These are phyloP conservation scores for Rosalia funebris DNA, from an alignment of 2,888 invertebrate genomes.

Conservation along the genomic window DNA sequence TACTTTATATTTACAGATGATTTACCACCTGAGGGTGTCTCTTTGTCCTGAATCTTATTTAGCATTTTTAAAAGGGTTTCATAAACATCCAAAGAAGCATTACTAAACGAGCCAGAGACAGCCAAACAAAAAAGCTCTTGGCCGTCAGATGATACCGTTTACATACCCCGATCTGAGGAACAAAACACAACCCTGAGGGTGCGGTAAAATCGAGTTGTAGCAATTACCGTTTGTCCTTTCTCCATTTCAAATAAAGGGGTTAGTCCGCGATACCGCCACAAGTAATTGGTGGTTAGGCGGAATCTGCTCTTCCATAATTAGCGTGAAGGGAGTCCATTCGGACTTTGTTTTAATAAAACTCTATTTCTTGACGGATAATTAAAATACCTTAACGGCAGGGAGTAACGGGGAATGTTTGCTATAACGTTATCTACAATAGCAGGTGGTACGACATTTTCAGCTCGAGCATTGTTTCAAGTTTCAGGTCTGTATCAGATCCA, in stretches of 20 bases:
- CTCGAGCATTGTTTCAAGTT: slow-evolving; percentile 6
- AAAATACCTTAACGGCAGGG: slow-evolving; percentile 16
- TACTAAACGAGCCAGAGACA: too few relatives aligned
- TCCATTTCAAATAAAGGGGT: not conserved
- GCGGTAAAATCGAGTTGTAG: not conserved
- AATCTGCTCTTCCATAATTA: not conserved
- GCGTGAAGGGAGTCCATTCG: not conserved
- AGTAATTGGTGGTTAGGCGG: slow-evolving; percentile 9
- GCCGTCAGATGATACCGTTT: too few relatives aligned
- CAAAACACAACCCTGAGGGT: too few relatives aligned
- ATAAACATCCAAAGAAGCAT: too few relatives aligned
- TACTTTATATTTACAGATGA: too few relatives aligned
- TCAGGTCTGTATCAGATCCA: slow-evolving; percentile 1
- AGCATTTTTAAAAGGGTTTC: too few relatives aligned
- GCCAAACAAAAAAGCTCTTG: too few relatives aligned
- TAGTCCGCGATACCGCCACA: slow-evolving; percentile 5
- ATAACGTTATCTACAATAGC: slow-evolving; percentile 6
- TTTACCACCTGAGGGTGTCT: too few relatives aligned
- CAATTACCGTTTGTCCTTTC: not conserved
- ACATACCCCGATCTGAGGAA: too few relatives aligned
- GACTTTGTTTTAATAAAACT: slow-evolving; percentile 29
- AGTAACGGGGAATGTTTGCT: slow-evolving; percentile 1
- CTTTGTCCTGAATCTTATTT: too few relatives aligned
- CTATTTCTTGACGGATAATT: slow-evolving; percentile 25
- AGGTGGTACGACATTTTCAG: not conserved